Percentiles rank a stretch among this genome's conserved stretches.
phyloP scores from a whole-genome alignment of 2,888 invertebrate species.

The Polydrusus tereticollis region DNA sequence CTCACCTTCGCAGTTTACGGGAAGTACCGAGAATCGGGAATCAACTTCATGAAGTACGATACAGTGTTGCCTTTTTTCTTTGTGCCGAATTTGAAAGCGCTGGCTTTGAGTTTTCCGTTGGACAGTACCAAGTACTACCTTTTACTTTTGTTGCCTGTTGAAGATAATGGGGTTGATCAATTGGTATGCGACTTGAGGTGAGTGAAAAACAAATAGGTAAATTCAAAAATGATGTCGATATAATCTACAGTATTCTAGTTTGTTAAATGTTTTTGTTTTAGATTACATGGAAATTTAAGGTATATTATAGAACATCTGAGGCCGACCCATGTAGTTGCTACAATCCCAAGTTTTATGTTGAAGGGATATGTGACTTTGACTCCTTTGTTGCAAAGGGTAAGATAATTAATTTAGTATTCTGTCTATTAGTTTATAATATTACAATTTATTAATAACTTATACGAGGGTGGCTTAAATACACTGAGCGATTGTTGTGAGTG shows the following conservation, averaged over 20 bases:
- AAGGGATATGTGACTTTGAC: slow-evolving; percentile 85
- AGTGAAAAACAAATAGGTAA: too few relatives aligned
- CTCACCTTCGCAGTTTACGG: slow-evolving; percentile 66
- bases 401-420: too few relatives aligned
- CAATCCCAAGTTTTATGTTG: slow-evolving; percentile 84
- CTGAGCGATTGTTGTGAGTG: too few relatives aligned
- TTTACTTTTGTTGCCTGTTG: slow-evolving; percentile 78
- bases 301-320: slow-evolving; percentile 77
- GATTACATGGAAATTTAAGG: slow-evolving; percentile 74
- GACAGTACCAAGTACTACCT: slow-evolving; percentile 86
- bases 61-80: slow-evolving; percentile 83
- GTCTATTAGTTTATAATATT: too few relatives aligned
- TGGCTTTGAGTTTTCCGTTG: slow-evolving; percentile 82
- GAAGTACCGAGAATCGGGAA: slow-evolving; percentile 67
- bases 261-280: slow-evolving; percentile 65
- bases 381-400: slow-evolving; percentile 85
- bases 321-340: slow-evolving; percentile 80
- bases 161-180: slow-evolving; percentile 64
- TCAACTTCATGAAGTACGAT: slow-evolving; percentile 82
- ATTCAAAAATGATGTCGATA: too few relatives aligned
- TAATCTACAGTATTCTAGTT: neutral
- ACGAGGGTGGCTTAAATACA: too few relatives aligned
- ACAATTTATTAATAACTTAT: too few relatives aligned
- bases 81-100: slow-evolving; percentile 78
- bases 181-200: slow-evolving; percentile 46